Percentiles rank a stretch among this genome's conserved stretches.
These are phyloP conservation scores for Chaenocephalus aceratus DNA, from an alignment of 2,113 vertebrate genomes.

Conservation along the genomic window DNA sequence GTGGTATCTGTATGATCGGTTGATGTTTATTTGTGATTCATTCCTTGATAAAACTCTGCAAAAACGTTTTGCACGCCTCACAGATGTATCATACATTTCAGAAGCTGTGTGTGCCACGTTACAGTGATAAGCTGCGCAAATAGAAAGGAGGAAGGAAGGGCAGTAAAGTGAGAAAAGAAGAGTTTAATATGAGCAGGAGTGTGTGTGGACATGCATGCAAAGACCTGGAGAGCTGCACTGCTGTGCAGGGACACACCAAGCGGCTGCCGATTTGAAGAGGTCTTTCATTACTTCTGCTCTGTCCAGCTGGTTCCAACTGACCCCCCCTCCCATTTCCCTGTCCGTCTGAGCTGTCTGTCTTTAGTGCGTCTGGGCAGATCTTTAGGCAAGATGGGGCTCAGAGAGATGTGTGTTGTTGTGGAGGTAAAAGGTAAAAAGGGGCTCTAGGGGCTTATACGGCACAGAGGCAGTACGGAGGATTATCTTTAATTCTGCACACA, in stretches of 20 bases:
- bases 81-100: neutral
- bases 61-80: neutral
- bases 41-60: conserved; percentile 3
- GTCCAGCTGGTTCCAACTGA: conserved; percentile 69
- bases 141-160: conserved; percentile 38
- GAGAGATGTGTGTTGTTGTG: conserved; percentile 53
- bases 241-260: conserved; percentile 66
- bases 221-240: conserved; percentile 49
- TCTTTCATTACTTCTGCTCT: conserved; percentile 69
- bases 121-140: conserved; percentile 24
- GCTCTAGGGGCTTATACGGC: conserved; percentile 56
- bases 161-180: conserved; percentile 44
- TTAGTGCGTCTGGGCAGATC: conserved; percentile 55
- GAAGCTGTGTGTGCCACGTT: conserved; percentile 15
- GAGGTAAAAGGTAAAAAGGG: conserved; percentile 68
- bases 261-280: conserved; percentile 59
- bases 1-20: conserved; percentile 22
- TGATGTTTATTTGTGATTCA: conserved; percentile 49
- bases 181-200: conserved; percentile 42
- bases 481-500: conserved; percentile 70
- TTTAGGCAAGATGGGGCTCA: conserved; percentile 56
- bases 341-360: conserved; percentile 63
- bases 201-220: conserved; percentile 57
- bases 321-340: conserved; percentile 39
- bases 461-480: conserved; percentile 62